Evolutionary conservation across 1,140 invertebrate genomes (phyloP), one percentile per base, ranked within the genome.

Genomic region (Lanistes nyassanus): DNA sequence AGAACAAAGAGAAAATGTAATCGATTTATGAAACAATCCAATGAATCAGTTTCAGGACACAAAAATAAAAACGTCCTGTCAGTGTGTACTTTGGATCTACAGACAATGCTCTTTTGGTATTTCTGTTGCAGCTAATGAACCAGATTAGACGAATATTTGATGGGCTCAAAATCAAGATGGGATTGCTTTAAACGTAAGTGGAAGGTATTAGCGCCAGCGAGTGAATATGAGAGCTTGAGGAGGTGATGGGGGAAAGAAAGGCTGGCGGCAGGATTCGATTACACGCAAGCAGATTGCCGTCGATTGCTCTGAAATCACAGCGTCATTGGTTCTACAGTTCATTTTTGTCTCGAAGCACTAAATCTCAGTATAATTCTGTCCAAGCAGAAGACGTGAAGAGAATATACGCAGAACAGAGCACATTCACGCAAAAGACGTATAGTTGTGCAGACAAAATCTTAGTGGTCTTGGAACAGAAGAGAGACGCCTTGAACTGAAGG

Each of bases 81-180:
- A 69, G 26, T 11, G 21, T 47, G 37, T 13, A 42, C 2, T 47
- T 62, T 36, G 26, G 39, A 65, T 58, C 60, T 37, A 74, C 58
- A 64, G 29, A 60, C 56, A 73, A 31, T 66, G 65, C 31, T 36
- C n/a, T 66, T 5, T 66, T 21, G 37, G 2, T 26, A 31, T 66
- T 34, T 39, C 62, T n/a, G 31, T 42, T 68, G 34, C 47, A 68
- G 47, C n/a, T 64, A 29, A 21, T 31, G 7, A 64, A 64, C 36
- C 62, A 64, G 62, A 3, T 64, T 3, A 34, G 62, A 6, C 62
- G 62, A 31, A 19, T 34, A 19, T n/a, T 64, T 31, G 62, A 64
- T 19, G 62, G 62, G 7, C n/a, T 64, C 0, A 64, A 64, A 19
- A 31, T 64, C 31, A 64, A 64, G 62, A 42, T 64, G 5, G 62